Percentiles rank a stretch among this genome's conserved stretches.
Conservation (phyloP, 1,140 invertebrate genomes). For the Drosophila cardini region DNA sequence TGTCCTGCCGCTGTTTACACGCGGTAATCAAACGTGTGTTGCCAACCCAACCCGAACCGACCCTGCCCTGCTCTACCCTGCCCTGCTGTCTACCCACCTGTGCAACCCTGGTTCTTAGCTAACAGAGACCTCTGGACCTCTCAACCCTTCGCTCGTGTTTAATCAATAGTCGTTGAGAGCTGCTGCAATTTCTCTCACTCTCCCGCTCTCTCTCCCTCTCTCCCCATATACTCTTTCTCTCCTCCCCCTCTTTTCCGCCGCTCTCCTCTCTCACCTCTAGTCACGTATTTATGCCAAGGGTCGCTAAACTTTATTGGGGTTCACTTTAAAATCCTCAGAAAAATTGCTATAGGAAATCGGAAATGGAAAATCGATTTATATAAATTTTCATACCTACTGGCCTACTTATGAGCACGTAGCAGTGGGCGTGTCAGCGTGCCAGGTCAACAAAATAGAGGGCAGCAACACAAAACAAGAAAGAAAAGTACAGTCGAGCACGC, state of each 20-base stretch:
- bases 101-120: not conserved
- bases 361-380: slow-evolving; percentile 69
- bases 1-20: slow-evolving; percentile 72
- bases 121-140: slow-evolving; percentile 4
- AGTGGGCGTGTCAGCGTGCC: slow-evolving; percentile 3
- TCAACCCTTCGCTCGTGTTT: slow-evolving; percentile 51
- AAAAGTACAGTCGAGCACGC: no score
- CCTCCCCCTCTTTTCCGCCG: not conserved
- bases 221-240: no score
- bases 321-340: slow-evolving; percentile 20
- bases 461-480: no score
- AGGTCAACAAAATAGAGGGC: slow-evolving; percentile 21
- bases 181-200: slow-evolving; percentile 56
- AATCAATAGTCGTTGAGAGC: slow-evolving; percentile 66
- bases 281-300: slow-evolving; percentile 42
- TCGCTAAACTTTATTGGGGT: slow-evolving; percentile 75
- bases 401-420: slow-evolving; percentile 63
- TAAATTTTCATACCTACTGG: slow-evolving; percentile 56
- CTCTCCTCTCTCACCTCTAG: not conserved
- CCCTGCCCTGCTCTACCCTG: not conserved
- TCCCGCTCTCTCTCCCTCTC: slow-evolving; percentile 6
- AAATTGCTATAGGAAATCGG: slow-evolving; percentile 26
- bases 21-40: slow-evolving; percentile 82
- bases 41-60: slow-evolving; percentile 39
- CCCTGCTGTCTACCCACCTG: not conserved